Conservation (phyloP, 2,888 invertebrate genomes). For the Polylopha cassiicola region DNA sequence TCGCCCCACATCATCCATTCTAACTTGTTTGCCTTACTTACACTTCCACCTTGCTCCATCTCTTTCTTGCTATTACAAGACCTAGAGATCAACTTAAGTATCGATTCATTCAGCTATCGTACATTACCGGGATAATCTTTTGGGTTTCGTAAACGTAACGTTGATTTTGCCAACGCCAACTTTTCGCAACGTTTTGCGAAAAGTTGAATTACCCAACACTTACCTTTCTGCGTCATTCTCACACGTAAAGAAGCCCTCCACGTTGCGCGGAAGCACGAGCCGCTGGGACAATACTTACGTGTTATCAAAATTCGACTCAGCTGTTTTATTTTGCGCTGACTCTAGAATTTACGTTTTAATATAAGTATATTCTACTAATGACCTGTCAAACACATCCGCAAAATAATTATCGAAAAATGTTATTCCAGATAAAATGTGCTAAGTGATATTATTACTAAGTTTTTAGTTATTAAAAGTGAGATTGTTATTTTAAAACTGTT, state of each 20-base stretch:
- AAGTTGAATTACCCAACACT: constrained; percentile 8
- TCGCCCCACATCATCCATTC: constrained; percentile 31
- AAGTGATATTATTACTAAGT: no score
- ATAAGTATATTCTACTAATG: no score
- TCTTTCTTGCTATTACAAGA: constrained; percentile 38
- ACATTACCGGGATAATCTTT: no score
- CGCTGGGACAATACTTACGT: no score
- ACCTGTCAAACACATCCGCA: constrained; percentile 1
- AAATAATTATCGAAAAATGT: no score
- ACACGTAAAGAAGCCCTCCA: constrained; percentile 8
- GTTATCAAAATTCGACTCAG: no score
- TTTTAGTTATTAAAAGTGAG: constrained; percentile 23
- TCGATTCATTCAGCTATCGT: constrained; percentile 12
- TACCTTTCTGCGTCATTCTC: not conserved
- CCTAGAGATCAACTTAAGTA: constrained; percentile 16
- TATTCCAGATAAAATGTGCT: no score
- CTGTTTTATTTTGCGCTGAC: no score
- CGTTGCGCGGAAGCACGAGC: not conserved
- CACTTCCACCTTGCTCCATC: constrained; percentile 36
- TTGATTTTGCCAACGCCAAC: not conserved
- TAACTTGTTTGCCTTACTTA: constrained; percentile 30
- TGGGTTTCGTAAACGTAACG: no score
- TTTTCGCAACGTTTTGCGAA: constrained; percentile 2
- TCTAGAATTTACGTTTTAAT: no score
- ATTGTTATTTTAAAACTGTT: constrained; percentile 8